Evolutionary conservation across 2,888 invertebrate genomes (phyloP), one percentile per base, ranked within the genome.

Genomic region (Thecophora atra): DNA sequence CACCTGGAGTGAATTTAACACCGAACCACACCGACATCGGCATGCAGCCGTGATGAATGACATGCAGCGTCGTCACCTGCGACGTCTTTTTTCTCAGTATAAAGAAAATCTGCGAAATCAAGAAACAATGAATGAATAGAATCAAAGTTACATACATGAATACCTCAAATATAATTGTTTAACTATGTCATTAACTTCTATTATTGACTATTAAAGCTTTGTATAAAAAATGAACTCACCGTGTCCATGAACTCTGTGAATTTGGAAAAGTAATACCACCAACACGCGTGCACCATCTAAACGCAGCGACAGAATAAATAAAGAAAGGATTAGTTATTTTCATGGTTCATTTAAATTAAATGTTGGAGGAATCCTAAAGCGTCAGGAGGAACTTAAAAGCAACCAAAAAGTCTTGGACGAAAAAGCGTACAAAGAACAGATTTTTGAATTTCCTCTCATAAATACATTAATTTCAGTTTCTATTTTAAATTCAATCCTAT

Each of bases 1-100:
- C 87, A 93, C 94, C 94, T 84, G 97, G 96, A 30, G 95, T 96
- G 89, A 96, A 97, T 88, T 96, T 96, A 70, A 97, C 96, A 68
- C 97, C 98, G 86, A 97, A 96, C 97, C 98, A 98, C 75, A 97
- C 97, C 6, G 96, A 96, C 93, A 97, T 93, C 52, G 98, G 98
- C 97, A 98, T 98, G 82, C 96, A 93, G 77, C 97, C 97, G 87
- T 98, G 98, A 88, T 98, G 98, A 84, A 97, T 96, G 71, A 98
- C 97, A 88, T 98, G 98, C 64, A 98, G 90, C 11, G 95, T 94
- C 73, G 96, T 94, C 79, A 98, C 93, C 87, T 98, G 97, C 86
- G 94, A 92, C 85, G 93, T 93, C 89, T 98, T 98, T 90, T 98
- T 98, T 85, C 97, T 90, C 87, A 97, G 87, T 70, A 98, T 93